These are phyloP conservation scores for Sebastes umbrosus DNA, from an alignment of 2,797 vertebrate species.

Conservation along the genomic window DNA sequence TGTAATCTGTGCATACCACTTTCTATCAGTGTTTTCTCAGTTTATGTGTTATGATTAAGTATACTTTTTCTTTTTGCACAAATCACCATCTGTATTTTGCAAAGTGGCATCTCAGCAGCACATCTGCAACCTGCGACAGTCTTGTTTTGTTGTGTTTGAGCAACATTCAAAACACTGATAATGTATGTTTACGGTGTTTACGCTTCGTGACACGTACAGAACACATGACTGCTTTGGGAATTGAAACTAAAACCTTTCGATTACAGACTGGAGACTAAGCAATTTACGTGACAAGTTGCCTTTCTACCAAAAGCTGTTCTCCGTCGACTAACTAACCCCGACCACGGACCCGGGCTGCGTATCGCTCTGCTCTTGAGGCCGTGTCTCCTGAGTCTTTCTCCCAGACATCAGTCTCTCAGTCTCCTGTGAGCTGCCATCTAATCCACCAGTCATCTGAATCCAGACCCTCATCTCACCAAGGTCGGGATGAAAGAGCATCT, in stretches of 20 bases:
- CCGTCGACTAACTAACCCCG: conserved; percentile 5
- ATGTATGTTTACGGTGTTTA: neutral
- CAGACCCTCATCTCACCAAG: conserved; percentile 72
- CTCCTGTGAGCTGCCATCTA: conserved; percentile 66
- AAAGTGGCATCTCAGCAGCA: neutral
- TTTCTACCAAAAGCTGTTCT: conserved; percentile 2
- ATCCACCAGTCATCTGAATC: conserved; percentile 75
- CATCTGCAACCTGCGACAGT: neutral
- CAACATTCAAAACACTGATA: neutral
- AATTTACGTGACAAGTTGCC: neutral
- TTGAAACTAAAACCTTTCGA: neutral
- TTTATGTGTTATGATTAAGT: neutral
- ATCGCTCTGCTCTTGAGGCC: conserved; percentile 12
- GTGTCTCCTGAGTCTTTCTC: conserved; percentile 43
- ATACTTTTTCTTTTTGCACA: neutral
- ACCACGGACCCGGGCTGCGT: neutral
- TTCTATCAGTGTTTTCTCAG: neutral
- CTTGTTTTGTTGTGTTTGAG: neutral
- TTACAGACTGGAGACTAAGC: neutral
- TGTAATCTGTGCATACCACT: neutral
- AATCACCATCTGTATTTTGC: neutral
- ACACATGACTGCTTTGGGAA: neutral
- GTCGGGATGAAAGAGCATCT: conserved; percentile 76
- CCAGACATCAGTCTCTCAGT: conserved; percentile 57
- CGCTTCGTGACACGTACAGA: neutral